Conservation (phyloP, 2,888 invertebrate species). For the Pristionchus fissidentatus region DNA sequence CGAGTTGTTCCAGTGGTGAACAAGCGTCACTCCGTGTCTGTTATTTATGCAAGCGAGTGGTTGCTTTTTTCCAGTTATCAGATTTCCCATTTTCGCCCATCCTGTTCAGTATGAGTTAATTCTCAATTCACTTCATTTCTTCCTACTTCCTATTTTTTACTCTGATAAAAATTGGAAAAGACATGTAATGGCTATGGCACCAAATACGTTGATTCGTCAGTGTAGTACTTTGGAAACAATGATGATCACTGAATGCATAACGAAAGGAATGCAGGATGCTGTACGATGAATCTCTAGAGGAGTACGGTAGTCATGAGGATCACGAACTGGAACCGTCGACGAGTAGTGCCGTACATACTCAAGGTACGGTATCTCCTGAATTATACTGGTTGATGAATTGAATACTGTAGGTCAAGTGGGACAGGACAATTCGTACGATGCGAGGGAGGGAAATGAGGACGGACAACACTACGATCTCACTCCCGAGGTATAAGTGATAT, state of each 20-base stretch:
- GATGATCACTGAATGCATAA: background rate
- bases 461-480: background rate
- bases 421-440: background rate
- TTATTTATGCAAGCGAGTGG: background rate
- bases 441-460: background rate
- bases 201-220: slow-evolving; percentile 14
- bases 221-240: background rate
- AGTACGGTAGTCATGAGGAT: background rate
- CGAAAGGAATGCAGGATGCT: background rate
- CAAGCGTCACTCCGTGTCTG: background rate
- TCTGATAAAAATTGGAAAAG: slow-evolving; percentile 7
- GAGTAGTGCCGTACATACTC: background rate
- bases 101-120: background rate
- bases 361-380: background rate
- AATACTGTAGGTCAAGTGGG: background rate
- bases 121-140: background rate
- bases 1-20: slow-evolving; percentile 14
- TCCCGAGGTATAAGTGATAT: slow-evolving; percentile 3
- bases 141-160: background rate
- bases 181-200: background rate
- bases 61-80: background rate
- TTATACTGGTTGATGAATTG: background rate
- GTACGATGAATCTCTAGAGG: slow-evolving; percentile 15
- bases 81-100: background rate
- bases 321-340: background rate